phyloP scores from a whole-genome alignment of 1,140 invertebrate genomes.

The Marisa cornuarietis region DNA sequence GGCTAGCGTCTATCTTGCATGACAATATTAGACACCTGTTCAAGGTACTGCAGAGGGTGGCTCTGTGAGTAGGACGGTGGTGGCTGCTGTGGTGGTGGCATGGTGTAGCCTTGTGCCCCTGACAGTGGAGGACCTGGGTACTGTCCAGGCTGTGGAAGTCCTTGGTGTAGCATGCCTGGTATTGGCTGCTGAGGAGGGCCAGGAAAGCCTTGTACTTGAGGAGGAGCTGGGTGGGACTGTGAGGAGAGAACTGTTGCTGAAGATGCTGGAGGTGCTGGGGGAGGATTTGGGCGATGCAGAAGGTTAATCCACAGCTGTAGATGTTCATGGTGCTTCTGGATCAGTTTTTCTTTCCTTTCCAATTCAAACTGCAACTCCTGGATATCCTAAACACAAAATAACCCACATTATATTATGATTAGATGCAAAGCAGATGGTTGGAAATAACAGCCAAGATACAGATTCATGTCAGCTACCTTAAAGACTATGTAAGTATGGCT shows the following conservation, averaged over 20 bases:
- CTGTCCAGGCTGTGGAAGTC: slow-evolving; percentile 26
- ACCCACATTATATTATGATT: too few species aligned
- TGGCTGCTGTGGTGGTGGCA: slow-evolving; percentile 41
- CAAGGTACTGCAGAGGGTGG: slow-evolving; percentile 76
- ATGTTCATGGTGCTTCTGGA: slow-evolving; percentile 90
- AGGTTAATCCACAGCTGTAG: slow-evolving; percentile 88
- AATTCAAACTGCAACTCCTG: slow-evolving; percentile 85
- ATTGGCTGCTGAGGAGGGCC: slow-evolving; percentile 26
- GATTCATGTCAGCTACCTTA: too few species aligned
- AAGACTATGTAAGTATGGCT: too few species aligned
- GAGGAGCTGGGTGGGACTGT: slow-evolving; percentile 19
- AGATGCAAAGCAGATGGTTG: too few species aligned
- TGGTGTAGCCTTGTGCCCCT: slow-evolving; percentile 67
- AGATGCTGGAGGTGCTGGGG: slow-evolving; percentile 20
- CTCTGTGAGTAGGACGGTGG: slow-evolving; percentile 72
- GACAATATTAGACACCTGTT: slow-evolving; percentile 85
- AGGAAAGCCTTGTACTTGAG: slow-evolving; percentile 25
- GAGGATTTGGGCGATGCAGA: slow-evolving; percentile 66
- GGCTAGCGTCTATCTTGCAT: slow-evolving; percentile 64
- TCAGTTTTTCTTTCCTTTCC: slow-evolving; percentile 84
- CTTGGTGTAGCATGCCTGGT: slow-evolving; percentile 67
- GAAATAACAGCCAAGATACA: too few species aligned
- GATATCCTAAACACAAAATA: slow-evolving; percentile 73
- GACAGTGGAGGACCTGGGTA: slow-evolving; percentile 50
- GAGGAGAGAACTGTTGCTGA: slow-evolving; percentile 19